Evolutionary conservation across 2,888 invertebrate species (phyloP), one percentile per base, ranked within the genome.

Genomic region (Oligia strigilis): DNA sequence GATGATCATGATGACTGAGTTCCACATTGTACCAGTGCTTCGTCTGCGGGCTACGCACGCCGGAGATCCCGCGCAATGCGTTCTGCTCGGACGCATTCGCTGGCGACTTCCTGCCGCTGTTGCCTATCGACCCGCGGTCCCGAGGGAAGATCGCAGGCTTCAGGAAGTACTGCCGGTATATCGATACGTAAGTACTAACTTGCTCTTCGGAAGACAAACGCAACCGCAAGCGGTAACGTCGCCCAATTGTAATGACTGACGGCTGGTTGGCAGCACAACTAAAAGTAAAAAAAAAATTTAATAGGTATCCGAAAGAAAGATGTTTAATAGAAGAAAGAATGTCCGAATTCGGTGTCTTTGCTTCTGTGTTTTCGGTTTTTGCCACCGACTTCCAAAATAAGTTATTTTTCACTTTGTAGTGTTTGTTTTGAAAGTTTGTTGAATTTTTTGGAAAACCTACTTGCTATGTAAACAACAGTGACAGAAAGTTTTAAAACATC

Each of bases 81-180:
- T 84, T 90, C 83, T 96, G 96, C 75, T 93, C 94, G 0, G 95
- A 95, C 72, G 96, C 95, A 0, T 96, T 96, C 80, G 93, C 94
- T 0, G 93, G 94, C 0, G 95, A 94, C 88, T 94, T 95, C 89
- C 82, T 95, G 1, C 94, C 95, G 0, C 88, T 95, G 55, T 89
- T 92, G 75, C 94, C 94, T 0, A 88, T 93, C 1, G 94, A 95
- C 81, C 90, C 92, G 0, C 88, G 87, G 0, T 93, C 95, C 3
- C 91, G 91, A 43, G 91, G 91, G 0, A 85, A 91, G 65, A 89
- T 94, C 4, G 91, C 93, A 0, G 81, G 78, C n/a, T 95, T 78
- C 84, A 89, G 93, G 70, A 95, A 95, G 82, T 94, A 95, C 87
- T 96, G 96, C 85, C 92, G 93, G 4, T 94, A 91, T 72, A 77